phyloP scores from a whole-genome alignment of 2,113 vertebrate species.

The Pongo abelii region DNA sequence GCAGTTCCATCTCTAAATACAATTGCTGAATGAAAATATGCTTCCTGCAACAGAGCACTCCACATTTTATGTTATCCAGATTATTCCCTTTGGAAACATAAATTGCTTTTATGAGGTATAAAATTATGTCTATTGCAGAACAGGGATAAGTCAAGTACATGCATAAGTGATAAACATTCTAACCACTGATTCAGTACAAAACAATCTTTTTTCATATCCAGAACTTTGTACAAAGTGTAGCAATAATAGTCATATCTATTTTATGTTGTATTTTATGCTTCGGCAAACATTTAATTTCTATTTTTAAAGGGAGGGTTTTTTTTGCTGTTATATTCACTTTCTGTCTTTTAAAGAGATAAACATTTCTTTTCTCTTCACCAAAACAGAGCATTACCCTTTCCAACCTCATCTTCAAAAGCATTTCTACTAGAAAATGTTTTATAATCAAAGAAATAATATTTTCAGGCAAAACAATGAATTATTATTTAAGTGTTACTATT shows the following conservation, averaged over 20 bases:
- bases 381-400: slow-evolving; percentile 61
- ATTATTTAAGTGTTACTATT: slow-evolving; percentile 29
- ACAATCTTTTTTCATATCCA: slow-evolving; percentile 75
- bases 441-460: slow-evolving; percentile 40
- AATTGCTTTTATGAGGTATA: slow-evolving; percentile 92
- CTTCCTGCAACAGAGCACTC: slow-evolving; percentile 85
- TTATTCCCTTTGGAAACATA: slow-evolving; percentile 92
- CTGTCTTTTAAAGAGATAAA: slow-evolving; percentile 53
- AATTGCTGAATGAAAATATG: slow-evolving; percentile 88
- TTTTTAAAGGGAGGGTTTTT: slow-evolving; percentile 60
- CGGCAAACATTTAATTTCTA: slow-evolving; percentile 63
- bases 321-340: slow-evolving; percentile 47
- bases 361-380: slow-evolving; percentile 8
- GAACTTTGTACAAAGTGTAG: slow-evolving; percentile 81
- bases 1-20: slow-evolving; percentile 84
- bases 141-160: slow-evolving; percentile 89
- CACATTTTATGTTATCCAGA: slow-evolving; percentile 88
- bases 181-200: slow-evolving; percentile 86
- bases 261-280: slow-evolving; percentile 71
- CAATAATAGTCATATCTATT: slow-evolving; percentile 76
- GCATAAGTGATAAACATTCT: slow-evolving; percentile 89
- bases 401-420: slow-evolving; percentile 69
- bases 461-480: slow-evolving; percentile 45
- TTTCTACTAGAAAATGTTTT: slow-evolving; percentile 50
- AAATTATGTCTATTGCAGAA: slow-evolving; percentile 91